Evolutionary conservation across 2,113 vertebrate genomes (phyloP), one percentile per base, ranked within the genome.

Genomic region (Notothenia rossii): DNA sequence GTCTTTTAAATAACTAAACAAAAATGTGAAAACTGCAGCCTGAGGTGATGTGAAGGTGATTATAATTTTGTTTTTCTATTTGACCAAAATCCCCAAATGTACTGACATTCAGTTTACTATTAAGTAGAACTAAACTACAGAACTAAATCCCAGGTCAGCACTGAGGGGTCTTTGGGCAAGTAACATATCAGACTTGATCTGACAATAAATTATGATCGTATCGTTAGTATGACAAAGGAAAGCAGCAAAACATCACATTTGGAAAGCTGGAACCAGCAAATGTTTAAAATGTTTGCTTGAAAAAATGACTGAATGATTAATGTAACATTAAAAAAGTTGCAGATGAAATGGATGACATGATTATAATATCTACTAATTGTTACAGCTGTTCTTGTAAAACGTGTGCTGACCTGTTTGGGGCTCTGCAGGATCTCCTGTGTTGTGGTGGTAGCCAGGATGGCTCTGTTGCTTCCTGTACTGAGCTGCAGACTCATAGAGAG

Each of bases 381-480:
- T 15, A n/a, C 20, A 22, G 8, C 36, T 53, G 22, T 59, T 17
- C 33, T 43, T 20, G 36, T 40, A 40, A 29, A 29, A 29, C 3
- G 29, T 29, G 29, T 29, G 29, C 89, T 64, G 53, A 99, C 98
- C 98, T 99, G 98, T 85, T 98, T 98, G 10, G 95, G 96, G 56
- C 88, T 94, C 10, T 95, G 96, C 17, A 99, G 95, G 60, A 98
- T 92, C 86, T 98, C 98, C 49, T 98, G 96, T 1, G 98, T 97
- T 4, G 93, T 83, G 0, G 96, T 88, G 3, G 97, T 97, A 1
- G 97, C 97, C 2, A 97, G 88, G 81, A 99, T 90, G 64, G 96
- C 96, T 69, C 91, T 93, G 93, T 92, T 95, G 85, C 95, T 95
- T 36, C 95, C 96, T 0, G 93, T 13, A 29, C 95, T 96, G 77